phyloP scores from a whole-genome alignment of 30 jellyfish, hydroid and myxozoan genomes.

The Aurelia aurita complex sp. Pacific region DNA sequence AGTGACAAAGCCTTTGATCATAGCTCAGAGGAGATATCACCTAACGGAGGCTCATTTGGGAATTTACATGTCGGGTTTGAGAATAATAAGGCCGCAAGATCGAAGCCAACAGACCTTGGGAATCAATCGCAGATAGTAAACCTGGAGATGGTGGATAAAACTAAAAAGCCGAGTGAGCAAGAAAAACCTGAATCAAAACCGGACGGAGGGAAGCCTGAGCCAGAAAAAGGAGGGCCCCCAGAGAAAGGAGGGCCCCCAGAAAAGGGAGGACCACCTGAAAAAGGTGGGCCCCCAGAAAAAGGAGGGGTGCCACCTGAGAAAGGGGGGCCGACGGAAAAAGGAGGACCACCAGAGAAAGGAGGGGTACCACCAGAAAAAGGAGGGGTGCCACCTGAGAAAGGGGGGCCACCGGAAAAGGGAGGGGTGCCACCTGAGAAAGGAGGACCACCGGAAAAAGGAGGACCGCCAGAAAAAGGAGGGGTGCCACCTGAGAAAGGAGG shows the following conservation, averaged over 20 bases:
- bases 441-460: constrained; percentile 29
- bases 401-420: constrained; percentile 7
- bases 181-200: constrained; percentile 1
- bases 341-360: constrained; percentile 1
- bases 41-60: constrained; percentile 28
- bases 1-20: background rate
- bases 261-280: constrained; percentile 19
- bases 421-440: constrained; percentile 32
- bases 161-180: constrained; percentile 11
- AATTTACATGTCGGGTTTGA: background rate
- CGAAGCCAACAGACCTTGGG: constrained; percentile 12
- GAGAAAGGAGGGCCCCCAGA: constrained; percentile 43
- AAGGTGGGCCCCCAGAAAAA: constrained; percentile 3
- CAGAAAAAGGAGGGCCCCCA: constrained; percentile 21
- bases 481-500: constrained; percentile 9
- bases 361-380: constrained; percentile 6
- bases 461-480: constrained; percentile 3
- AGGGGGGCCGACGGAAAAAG: constrained; percentile 9
- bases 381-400: constrained; percentile 13
- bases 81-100: constrained; percentile 10
- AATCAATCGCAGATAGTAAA: constrained; percentile 14
- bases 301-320: constrained; percentile 6
- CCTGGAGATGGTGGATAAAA: constrained; percentile 56
- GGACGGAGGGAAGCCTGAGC: constrained; percentile 17
- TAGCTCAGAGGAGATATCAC: constrained; percentile 34